Percentiles rank a stretch among this genome's conserved stretches.
These are phyloP conservation scores for Petrophora chlorosata DNA, from an alignment of 2,888 invertebrate species.

Conservation along the genomic window DNA sequence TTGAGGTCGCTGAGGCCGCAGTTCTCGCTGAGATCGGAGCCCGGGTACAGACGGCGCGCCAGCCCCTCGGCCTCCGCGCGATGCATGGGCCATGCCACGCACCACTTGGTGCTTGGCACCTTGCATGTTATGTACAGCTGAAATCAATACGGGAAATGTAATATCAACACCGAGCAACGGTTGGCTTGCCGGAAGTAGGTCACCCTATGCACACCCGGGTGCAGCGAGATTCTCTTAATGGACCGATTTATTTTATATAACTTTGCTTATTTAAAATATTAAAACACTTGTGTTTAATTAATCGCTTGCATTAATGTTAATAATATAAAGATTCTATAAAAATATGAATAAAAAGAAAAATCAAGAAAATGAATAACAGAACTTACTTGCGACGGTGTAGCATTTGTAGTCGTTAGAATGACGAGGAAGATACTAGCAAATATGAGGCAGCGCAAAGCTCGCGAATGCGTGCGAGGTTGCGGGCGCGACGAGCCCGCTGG, in stretches of 20 bases:
- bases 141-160: constrained; percentile 34
- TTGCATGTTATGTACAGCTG: constrained; percentile 45
- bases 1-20: constrained; percentile 53
- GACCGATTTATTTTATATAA: too few relatives aligned
- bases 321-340: too few relatives aligned
- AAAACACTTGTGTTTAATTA: too few relatives aligned
- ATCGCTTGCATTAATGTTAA: too few relatives aligned
- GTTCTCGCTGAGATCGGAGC: constrained; percentile 29
- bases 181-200: constrained; percentile 19
- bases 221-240: constrained; percentile 1
- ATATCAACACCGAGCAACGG: constrained; percentile 15
- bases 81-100: constrained; percentile 49
- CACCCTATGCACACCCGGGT: constrained; percentile 19
- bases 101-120: constrained; percentile 41
- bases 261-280: too few relatives aligned
- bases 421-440: constrained; percentile 11
- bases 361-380: neutral
- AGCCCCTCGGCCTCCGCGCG: constrained; percentile 32
- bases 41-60: constrained; percentile 30
- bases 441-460: too few relatives aligned
- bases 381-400: constrained; percentile 41
- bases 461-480: constrained; percentile 7
- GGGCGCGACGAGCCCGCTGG: constrained; percentile 36
- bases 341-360: too few relatives aligned
- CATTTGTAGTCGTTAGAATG: constrained; percentile 21